phyloP scores from a whole-genome alignment of 2,113 vertebrate species.

The Eonycteris spelaea region DNA sequence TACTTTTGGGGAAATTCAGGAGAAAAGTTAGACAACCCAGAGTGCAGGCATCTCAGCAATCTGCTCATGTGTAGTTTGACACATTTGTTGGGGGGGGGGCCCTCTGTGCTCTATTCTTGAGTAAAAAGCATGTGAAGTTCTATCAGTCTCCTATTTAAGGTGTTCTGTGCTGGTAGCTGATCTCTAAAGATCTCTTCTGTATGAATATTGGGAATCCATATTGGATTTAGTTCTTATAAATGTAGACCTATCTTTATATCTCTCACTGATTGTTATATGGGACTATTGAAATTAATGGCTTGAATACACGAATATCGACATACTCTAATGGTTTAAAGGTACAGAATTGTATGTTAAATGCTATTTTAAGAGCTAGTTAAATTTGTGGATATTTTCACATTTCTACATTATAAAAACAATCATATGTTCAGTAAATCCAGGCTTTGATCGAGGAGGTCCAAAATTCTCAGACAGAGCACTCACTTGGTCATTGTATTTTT shows the following conservation, averaged over 20 bases:
- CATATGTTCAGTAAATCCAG: not conserved
- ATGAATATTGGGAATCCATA: not conserved
- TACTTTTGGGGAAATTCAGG: no score
- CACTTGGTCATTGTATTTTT: not conserved
- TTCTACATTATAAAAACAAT: not conserved
- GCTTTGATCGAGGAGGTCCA: not conserved
- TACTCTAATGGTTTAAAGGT: not conserved
- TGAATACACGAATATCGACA: not conserved
- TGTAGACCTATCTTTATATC: not conserved
- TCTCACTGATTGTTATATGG: not conserved
- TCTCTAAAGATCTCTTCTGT: not conserved
- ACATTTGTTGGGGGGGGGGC: no score
- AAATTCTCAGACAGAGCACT: not conserved
- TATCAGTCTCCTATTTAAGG: not conserved
- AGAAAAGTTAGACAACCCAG: not conserved
- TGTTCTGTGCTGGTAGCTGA: not conserved
- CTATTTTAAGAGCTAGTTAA: not conserved
- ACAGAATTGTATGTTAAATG: not conserved
- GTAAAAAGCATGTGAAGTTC: not conserved
- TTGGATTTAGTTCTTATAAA: not conserved
- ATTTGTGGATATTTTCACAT: conserved; percentile 29
- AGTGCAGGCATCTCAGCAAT: rapidly evolving
- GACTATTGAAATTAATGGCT: not conserved
- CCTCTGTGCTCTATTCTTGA: not conserved
- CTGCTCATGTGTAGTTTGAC: rapidly evolving